phyloP scores from a whole-genome alignment of 2,888 invertebrate genomes.

The Lutraria lutraria region DNA sequence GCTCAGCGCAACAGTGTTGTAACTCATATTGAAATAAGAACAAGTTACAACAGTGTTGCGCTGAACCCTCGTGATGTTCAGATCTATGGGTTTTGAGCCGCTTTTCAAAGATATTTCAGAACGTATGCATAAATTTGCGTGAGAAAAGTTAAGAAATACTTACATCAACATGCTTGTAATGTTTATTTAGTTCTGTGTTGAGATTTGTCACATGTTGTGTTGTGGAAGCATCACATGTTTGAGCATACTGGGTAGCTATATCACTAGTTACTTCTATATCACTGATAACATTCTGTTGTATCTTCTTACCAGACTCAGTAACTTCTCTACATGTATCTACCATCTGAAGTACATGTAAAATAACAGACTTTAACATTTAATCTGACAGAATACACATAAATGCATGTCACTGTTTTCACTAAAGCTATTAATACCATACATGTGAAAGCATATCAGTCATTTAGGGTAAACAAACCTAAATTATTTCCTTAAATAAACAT shows the following conservation, averaged over 20 bases:
- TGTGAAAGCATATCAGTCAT: not conserved
- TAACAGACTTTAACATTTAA: not conserved
- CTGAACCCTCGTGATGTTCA: too few relatives aligned
- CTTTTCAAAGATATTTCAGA: too few relatives aligned
- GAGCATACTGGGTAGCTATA: not conserved
- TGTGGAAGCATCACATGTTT: conserved; percentile 21
- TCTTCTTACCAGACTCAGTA: not conserved
- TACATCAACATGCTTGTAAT: conserved; percentile 56
- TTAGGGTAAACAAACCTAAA: not conserved
- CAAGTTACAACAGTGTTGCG: too few relatives aligned
- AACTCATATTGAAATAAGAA: too few relatives aligned
- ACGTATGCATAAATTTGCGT: too few relatives aligned
- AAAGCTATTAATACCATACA: too few relatives aligned
- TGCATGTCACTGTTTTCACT: too few relatives aligned
- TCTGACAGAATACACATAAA: not conserved
- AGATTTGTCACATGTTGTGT: conserved; percentile 43
- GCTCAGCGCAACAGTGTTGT: too few relatives aligned
- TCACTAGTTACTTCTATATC: not conserved
- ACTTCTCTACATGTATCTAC: conserved; percentile 5
- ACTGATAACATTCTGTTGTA: conserved; percentile 10
- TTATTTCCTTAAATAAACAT: not conserved
- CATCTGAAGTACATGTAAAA: not conserved
- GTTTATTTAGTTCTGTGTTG: conserved; percentile 55
- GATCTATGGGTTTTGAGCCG: too few relatives aligned
- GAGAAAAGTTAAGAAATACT: conserved; percentile 7